Evolutionary conservation across 1,140 invertebrate species (phyloP), one percentile per base, ranked within the genome.

Genomic region (Drosophila nikananu): DNA sequence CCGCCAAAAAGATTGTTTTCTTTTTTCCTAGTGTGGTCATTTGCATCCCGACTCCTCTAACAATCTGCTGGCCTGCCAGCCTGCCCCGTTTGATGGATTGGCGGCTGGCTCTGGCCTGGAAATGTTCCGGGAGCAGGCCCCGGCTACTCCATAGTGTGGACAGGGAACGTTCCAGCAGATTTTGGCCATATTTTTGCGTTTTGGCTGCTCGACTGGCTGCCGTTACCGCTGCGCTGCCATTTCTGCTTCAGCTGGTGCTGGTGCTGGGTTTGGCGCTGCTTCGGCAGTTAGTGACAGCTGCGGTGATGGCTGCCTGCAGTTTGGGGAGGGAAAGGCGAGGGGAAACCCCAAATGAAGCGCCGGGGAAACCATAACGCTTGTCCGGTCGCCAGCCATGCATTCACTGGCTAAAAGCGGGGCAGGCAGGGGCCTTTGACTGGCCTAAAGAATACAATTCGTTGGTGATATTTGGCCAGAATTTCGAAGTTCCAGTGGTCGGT

Each of bases 281-380:
- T 60, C 75, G 81, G 77, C 84, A 87, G 86, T 87, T 90, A 87
- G 84, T 87, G 84, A 87, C 84, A 87, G 84, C 86, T 87, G 84
- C 77, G 82, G 86, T 77, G 77, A 75, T 39, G 54, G 51, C 51
- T 73, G 74, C 57, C 78, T 44, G 63, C 74, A 77, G 60, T 62
- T 73, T 41, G 9, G 17, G 17, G 2, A 5, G 25, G 25, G 9
- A 0, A 27, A 51, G 5, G 10, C 10, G 19, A 17, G 51, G 61
- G 30, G 48, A 67, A 72, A 41, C 60, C 55, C 46, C 5, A 66
- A 73, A 49, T 60, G 61, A 39, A 62, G 51, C 65, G 42, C 64
- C 51, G 37, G 70, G 49, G n/a, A 54, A 44, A 61, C 64, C 49
- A 78, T 70, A 78, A 44, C 55, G 65, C 57, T 57, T 62, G 64